A percentile compares a stretch with the other conserved stretches of the same genome.
Evolutionary conservation across 2,113 vertebrate species (phyloP).

Genomic region (Motacilla alba): DNA sequence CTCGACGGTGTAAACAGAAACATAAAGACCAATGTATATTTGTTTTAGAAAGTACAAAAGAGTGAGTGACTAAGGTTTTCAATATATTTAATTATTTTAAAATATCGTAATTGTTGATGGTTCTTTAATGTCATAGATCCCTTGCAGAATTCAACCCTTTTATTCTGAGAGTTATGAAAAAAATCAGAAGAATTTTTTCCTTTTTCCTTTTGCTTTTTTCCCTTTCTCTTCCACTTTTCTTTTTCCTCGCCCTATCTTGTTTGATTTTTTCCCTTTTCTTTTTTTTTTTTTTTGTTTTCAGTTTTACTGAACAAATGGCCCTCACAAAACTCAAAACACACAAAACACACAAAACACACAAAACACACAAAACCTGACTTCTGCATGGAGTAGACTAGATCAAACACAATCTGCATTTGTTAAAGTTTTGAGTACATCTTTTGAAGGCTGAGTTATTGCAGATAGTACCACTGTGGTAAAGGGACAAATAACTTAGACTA

Average conservation of each 20-base stretch:
- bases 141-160: neutral
- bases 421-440: neutral
- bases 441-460: slow-evolving; percentile 6
- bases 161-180: neutral
- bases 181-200: neutral
- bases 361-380: neutral
- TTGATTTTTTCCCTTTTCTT: neutral
- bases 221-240: neutral
- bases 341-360: too few species aligned
- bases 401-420: neutral
- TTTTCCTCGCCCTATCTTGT: neutral
- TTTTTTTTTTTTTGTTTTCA: neutral
- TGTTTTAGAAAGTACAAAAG: neutral
- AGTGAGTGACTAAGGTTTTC: neutral
- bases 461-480: neutral
- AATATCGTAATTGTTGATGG: neutral
- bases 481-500: slow-evolving; percentile 20
- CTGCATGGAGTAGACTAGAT: neutral
- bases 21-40: neutral
- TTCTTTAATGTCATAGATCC: neutral
- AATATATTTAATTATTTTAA: neutral
- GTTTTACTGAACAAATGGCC: neutral
- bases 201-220: neutral
- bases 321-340: neutral
- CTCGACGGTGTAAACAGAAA: neutral